Evolutionary conservation across 2,113 vertebrate species (phyloP).

Genomic region (Syngnathoides biaculeatus): DNA sequence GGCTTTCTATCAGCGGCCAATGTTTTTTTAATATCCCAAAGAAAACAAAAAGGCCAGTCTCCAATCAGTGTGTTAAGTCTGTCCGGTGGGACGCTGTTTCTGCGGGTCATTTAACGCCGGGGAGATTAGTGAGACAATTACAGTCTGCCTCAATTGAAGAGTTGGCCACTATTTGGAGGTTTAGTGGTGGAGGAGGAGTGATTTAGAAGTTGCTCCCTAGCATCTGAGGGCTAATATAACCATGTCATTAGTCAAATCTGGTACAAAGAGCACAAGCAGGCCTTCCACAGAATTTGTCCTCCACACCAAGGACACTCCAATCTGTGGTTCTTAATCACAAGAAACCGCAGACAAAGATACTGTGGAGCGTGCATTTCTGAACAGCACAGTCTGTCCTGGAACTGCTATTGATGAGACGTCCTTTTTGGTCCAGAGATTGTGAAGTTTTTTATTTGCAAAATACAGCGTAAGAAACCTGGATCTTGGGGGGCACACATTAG

Average conservation of each 20-base stretch:
- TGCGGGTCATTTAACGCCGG: constrained; percentile 62
- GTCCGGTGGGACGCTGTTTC: constrained; percentile 58
- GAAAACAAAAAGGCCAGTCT: constrained; percentile 62
- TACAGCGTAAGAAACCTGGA: constrained; percentile 21
- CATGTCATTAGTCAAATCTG: constrained; percentile 53
- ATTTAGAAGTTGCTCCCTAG: constrained; percentile 37
- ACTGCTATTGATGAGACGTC: constrained; percentile 49
- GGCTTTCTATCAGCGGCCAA: constrained; percentile 51
- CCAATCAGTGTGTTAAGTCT: constrained; percentile 55
- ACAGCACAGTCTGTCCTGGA: constrained; percentile 50
- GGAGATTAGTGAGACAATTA: constrained; percentile 74
- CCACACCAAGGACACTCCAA: constrained; percentile 55
- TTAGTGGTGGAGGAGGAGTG: constrained; percentile 22
- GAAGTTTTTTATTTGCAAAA: constrained; percentile 50
- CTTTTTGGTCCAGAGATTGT: constrained; percentile 53
- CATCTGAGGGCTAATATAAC: constrained; percentile 37
- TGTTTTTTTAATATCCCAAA: constrained; percentile 62
- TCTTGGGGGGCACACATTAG: constrained; percentile 19
- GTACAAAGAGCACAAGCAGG: constrained; percentile 30
- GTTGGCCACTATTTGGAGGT: constrained; percentile 52
- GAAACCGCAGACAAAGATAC: constrained; percentile 57
- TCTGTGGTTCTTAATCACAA: constrained; percentile 60
- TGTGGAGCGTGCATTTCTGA: constrained; percentile 49
- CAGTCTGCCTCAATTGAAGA: constrained; percentile 58
- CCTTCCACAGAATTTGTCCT: constrained; percentile 53